Conservation (phyloP, 2,888 invertebrate species). For the Ophion obscuratus region DNA sequence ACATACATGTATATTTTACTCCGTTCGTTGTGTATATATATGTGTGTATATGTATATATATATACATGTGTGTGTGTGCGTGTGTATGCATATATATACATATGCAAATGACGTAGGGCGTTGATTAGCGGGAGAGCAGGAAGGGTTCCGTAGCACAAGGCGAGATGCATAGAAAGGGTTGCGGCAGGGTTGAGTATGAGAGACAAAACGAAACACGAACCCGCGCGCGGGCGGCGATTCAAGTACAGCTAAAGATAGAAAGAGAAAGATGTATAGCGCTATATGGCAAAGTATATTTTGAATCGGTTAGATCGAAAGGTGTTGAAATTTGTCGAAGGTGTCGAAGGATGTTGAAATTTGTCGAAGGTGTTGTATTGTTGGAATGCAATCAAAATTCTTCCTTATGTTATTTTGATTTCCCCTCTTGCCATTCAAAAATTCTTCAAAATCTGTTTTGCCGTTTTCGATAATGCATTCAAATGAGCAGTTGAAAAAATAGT, state of each 20-base stretch:
- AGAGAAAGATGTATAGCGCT: slow-evolving; percentile 21
- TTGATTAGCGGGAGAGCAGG: slow-evolving; percentile 66
- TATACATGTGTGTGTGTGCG: no score
- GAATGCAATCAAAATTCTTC: no score
- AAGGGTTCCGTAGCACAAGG: slow-evolving; percentile 30
- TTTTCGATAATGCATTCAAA: no score
- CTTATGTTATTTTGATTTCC: no score
- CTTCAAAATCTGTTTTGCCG: no score
- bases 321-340: no score
- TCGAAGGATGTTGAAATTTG: background rate
- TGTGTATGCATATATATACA: background rate
- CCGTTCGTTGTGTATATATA: no score
- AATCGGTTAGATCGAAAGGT: background rate
- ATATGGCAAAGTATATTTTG: background rate
- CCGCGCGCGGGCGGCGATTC: slow-evolving; percentile 26
- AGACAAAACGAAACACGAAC: slow-evolving; percentile 47
- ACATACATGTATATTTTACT: background rate
- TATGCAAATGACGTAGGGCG: slow-evolving; percentile 48
- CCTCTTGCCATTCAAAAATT: no score
- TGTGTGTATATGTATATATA: no score
- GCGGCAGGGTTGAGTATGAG: slow-evolving; percentile 13
- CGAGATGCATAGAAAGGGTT: slow-evolving; percentile 32
- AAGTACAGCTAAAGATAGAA: slow-evolving; percentile 45
- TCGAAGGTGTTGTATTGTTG: no score
- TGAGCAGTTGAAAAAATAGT: no score